Base-by-base conservation (phyloP, 2,888 invertebrate species). In the Byasa hedistus region DNA sequence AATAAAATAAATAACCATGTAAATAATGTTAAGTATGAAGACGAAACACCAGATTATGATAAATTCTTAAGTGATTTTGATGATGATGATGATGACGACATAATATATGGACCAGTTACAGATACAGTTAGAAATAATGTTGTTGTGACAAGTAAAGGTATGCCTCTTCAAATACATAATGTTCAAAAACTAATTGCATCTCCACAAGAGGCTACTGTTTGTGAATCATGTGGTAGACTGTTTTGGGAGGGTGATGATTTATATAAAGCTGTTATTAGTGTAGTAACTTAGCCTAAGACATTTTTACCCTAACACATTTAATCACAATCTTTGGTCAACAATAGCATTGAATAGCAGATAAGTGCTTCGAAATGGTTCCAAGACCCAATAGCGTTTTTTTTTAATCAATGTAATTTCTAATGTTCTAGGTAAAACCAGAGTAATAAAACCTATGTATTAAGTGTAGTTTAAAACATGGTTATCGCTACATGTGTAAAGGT, bases 181-280 rank as follows among this genome's bases (percentile, higher is more conserved):
- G 79, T 94, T 70, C 84, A 92, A 39, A 75, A 84, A 52, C 80
- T 91, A 27, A 82, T 91, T 61, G 73, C 88, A 73, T 83, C 86
- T 64, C 86, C 92, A 24, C 91, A 94, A 64, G 72, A 90, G 67
- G 96, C 95, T 78, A 94, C 94, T 73, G 85, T 96, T 44, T 97
- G 97, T 85, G 93, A 94, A 72, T 80, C 79, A 36, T 97, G 96
- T 86, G 96, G 96, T 0, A 95, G 95, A 80, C 90, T 95, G 61
- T 96, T 94, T 82, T 96, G 96, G 95, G 94, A 95, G 74, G 85
- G 81, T 70, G 87, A 91, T 75, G 76, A 80, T 58, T 70, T 84
- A 27, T 71, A 85, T 54, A 81, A 82, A 73, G 71, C 80, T 63
- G 80, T 84, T 58, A 73, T 48, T 19, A n/a, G 19, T 48, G 48